These are phyloP conservation scores for Setipinna tenuifilis DNA, from an alignment of 2,797 vertebrate genomes.

Conservation along the genomic window DNA sequence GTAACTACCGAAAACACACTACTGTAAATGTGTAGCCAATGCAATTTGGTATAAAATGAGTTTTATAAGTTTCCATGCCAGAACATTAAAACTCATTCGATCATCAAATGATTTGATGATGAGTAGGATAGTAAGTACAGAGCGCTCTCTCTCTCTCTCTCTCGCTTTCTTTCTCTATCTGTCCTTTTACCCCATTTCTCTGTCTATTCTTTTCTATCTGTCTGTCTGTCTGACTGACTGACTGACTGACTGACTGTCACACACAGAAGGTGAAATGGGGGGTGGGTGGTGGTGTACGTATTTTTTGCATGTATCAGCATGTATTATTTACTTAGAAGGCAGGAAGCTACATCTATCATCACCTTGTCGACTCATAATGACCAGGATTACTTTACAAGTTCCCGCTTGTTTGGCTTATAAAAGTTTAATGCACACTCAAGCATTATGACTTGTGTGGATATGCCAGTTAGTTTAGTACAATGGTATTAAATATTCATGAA, in stretches of 20 bases:
- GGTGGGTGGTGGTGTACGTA: not conserved
- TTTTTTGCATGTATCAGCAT: not conserved
- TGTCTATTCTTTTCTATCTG: too few relatives aligned
- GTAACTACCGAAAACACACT: constrained; percentile 6
- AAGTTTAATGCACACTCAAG: not conserved
- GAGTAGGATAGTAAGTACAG: too few relatives aligned
- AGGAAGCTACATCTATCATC: not conserved
- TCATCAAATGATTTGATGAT: too few relatives aligned
- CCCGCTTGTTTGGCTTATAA: not conserved
- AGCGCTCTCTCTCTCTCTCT: too few relatives aligned
- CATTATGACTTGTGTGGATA: not conserved
- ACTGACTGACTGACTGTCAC: too few relatives aligned
- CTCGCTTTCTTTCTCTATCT: too few relatives aligned
- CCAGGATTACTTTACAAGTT: not conserved
- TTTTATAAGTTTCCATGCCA: not conserved
- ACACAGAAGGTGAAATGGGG: too few relatives aligned
- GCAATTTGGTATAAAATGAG: not conserved
- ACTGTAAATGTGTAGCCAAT: not conserved
- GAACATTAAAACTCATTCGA: too few relatives aligned
- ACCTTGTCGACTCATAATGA: not conserved
- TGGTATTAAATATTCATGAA: not conserved
- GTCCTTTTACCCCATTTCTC: too few relatives aligned
- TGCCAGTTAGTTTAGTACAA: not conserved
- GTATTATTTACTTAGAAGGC: not conserved
- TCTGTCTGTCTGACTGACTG: too few relatives aligned